Percentiles rank a stretch among this genome's conserved stretches.
These are phyloP conservation scores for Caenorhabditis imperialis DNA, from an alignment of 2,888 invertebrate genomes.

Conservation along the genomic window DNA sequence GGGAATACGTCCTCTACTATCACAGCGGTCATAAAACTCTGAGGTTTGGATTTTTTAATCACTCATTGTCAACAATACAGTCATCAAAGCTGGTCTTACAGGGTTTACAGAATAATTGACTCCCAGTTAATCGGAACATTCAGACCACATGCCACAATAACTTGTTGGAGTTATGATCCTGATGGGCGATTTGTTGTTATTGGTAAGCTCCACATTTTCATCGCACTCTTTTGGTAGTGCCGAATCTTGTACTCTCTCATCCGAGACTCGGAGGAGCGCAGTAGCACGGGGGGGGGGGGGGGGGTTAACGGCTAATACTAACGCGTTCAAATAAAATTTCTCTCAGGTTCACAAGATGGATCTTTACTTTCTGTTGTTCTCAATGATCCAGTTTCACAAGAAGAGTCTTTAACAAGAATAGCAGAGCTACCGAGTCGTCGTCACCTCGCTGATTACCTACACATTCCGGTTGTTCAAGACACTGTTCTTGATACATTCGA, in stretches of 20 bases:
- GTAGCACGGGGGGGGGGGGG: too few relatives aligned
- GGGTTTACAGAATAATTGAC: constrained; percentile 90
- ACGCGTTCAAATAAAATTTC: not conserved
- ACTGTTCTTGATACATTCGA: constrained; percentile 65
- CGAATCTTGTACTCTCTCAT: too few relatives aligned
- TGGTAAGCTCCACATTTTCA: constrained; percentile 46
- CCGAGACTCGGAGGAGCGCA: too few relatives aligned
- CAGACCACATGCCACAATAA: constrained; percentile 79
- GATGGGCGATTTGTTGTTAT: constrained; percentile 68
- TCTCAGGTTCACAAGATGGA: constrained; percentile 71
- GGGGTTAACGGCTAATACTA: too few relatives aligned
- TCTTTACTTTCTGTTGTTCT: constrained; percentile 69
- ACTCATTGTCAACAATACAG: too few relatives aligned
- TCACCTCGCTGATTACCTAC: constrained; percentile 72
- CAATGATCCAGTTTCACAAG: constrained; percentile 58
- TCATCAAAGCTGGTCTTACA: constrained; percentile 18
- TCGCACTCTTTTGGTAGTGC: not conserved
- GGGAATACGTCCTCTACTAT: constrained; percentile 95
- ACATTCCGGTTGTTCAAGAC: constrained; percentile 65
- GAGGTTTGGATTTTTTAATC: constrained; percentile 79
- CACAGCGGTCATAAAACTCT: constrained; percentile 95
- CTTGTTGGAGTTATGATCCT: constrained; percentile 70
- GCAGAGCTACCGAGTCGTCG: constrained; percentile 66
- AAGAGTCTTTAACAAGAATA: constrained; percentile 59
- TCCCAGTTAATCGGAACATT: constrained; percentile 94